These are phyloP conservation scores for Oscheius sp. DNA, from an alignment of 2,888 invertebrate genomes.

Conservation along the genomic window DNA sequence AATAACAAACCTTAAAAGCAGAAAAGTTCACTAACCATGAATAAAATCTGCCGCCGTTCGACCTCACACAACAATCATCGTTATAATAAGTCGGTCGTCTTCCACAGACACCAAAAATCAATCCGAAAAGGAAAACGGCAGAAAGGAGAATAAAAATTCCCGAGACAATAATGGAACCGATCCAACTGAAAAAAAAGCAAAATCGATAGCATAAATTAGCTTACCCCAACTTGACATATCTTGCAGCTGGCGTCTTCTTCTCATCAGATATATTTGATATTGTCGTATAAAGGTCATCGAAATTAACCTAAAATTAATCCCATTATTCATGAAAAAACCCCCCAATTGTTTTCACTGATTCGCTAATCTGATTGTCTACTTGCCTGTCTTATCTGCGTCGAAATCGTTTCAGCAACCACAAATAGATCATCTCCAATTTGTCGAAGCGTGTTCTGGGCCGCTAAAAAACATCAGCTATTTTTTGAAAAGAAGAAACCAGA, in stretches of 20 bases:
- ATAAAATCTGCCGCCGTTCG: constrained; percentile 72
- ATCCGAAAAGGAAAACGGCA: constrained; percentile 71
- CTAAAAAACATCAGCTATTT: constrained; percentile 33
- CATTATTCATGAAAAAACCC: background rate
- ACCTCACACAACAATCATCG: constrained; percentile 72
- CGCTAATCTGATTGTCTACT: background rate
- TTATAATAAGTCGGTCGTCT: constrained; percentile 71
- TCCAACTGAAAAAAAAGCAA: constrained; percentile 70
- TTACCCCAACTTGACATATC: constrained; percentile 58
- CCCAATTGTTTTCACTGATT: background rate
- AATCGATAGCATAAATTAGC: background rate
- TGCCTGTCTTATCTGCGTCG: constrained; percentile 56
- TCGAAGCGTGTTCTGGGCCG: constrained; percentile 52
- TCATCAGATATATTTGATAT: constrained; percentile 57
- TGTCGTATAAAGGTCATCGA: constrained; percentile 57
- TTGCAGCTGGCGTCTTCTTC: constrained; percentile 41
- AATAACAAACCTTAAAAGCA: constrained; percentile 15
- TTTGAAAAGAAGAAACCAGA: background rate
- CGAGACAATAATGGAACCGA: constrained; percentile 71
- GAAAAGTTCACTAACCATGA: constrained; percentile 69
- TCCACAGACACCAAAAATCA: constrained; percentile 73
- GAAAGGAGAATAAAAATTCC: constrained; percentile 71
- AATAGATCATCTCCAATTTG: constrained; percentile 62
- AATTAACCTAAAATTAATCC: constrained; percentile 45
- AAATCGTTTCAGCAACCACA: constrained; percentile 60